Conservation (phyloP, 2,888 invertebrate species). For the Petrolisthes cinctipes region DNA sequence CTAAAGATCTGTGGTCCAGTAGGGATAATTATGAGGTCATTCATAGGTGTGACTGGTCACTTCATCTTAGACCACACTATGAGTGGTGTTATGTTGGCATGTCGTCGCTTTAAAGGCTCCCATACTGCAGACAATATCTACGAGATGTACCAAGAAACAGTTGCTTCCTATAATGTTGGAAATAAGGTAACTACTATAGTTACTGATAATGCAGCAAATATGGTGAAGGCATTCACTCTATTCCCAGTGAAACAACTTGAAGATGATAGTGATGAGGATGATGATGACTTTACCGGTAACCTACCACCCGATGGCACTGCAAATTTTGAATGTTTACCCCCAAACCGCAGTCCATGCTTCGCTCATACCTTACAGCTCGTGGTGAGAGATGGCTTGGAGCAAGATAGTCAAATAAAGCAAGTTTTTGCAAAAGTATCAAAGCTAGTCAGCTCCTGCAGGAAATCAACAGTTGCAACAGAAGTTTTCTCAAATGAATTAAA, state of each 20-base stretch:
- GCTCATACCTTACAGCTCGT: conserved; percentile 24
- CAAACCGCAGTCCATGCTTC: conserved; percentile 29
- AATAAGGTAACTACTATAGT: no score
- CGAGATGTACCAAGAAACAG: conserved; percentile 17
- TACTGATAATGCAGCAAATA: no score
- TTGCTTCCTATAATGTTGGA: no score
- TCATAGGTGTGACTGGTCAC: conserved; percentile 17
- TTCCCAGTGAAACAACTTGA: no score
- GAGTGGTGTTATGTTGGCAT: conserved; percentile 15
- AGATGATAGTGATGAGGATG: no score
- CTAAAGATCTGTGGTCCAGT: not conserved
- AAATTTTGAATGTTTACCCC: no score
- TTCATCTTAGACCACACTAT: not conserved
- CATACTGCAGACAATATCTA: not conserved
- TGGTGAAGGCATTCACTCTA: no score
- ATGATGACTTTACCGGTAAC: no score
- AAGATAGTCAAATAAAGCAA: conserved; percentile 25
- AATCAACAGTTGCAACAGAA: conserved; percentile 3
- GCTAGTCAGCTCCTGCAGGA: not conserved
- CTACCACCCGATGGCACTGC: no score
- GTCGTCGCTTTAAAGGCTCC: not conserved
- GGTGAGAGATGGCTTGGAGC: conserved; percentile 34
- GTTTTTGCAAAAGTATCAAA: conserved; percentile 19
- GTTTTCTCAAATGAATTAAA: conserved; percentile 12
- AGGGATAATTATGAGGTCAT: conserved; percentile 15